Evolutionary conservation across 2,888 invertebrate species (phyloP), one percentile per base, ranked within the genome.

Genomic region (Agrotis clavis): DNA sequence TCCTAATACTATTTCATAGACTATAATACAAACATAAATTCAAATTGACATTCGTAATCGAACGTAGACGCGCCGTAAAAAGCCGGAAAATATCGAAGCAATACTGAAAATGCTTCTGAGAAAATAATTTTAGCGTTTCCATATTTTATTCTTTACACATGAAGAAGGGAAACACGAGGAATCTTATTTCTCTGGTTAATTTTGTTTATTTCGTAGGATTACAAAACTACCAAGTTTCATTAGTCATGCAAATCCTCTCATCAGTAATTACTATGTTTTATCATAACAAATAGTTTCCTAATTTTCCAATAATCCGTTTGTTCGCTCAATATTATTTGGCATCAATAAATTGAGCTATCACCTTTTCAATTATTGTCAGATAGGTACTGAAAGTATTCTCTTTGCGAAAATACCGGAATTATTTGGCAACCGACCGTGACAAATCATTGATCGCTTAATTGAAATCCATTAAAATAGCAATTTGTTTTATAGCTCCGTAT

Each of bases 11-110:
- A 77, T 74, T 74, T 50, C 61, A 51, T 69, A 56, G 41, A 50
- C 54, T 68, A 21, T 54, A 74, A 68, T 57, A 69, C 56, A 77
- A 69, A 54, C 64, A 65, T 59, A 74, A 79, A 79, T 73, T 79
- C 74, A 66, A 65, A 79, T 66, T 62, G 74, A 6, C 65, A 19
- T 62, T 59, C 48, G 61, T 57, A 60, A 63, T 67, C 54, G 63
- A 74, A 64, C 47, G 50, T 53, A 73, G 62, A 25, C 11, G 62
- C 11, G 62, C 57, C 62, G 63, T 81, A 77, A 81, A 77, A 74
- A 51, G 18, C 50, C 63, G 81, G 67, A 67, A 80, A 59, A 64
- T 67, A 64, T 74, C 47, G 54, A 21, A 62, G 71, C 18, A 60
- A 64, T 71, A 21, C 25, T 71, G 47, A 53, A 64, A 79, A 64